Percentiles rank a stretch among this genome's conserved stretches.
phyloP scores from a whole-genome alignment of 2,113 vertebrate species.

The Empidonax alnorum region DNA sequence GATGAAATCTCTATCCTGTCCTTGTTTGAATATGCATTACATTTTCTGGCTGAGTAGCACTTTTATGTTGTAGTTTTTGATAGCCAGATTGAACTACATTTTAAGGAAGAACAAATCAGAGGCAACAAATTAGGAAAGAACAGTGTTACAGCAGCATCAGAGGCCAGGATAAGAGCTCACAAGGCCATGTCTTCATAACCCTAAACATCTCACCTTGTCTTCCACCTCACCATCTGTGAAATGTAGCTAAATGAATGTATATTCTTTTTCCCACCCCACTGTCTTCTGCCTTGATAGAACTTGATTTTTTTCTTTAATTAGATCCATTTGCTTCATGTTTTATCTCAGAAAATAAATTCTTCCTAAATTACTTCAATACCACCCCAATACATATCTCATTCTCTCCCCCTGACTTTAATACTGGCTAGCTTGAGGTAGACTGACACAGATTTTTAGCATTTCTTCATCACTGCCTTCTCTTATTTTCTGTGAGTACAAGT shows the following conservation, averaged over 20 bases:
- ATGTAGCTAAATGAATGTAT: neutral
- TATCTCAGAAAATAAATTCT: conserved; percentile 15
- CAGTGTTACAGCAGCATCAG: neutral
- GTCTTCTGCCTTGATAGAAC: neutral
- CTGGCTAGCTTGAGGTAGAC: neutral
- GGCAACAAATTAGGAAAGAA: neutral
- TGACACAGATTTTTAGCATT: neutral
- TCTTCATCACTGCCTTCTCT: neutral
- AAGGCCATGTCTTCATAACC: neutral
- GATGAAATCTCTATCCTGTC: neutral
- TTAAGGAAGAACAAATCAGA: neutral
- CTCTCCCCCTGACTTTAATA: neutral
- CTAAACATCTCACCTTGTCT: neutral
- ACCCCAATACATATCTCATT: neutral
- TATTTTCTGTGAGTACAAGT: neutral
- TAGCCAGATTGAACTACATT: neutral
- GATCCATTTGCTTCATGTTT: neutral
- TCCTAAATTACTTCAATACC: neutral
- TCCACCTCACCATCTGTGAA: conserved; percentile 6
- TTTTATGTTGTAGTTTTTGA: neutral
- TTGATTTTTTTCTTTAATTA: neutral
- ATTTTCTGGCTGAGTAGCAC: neutral
- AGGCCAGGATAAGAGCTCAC: neutral
- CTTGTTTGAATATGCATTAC: neutral
- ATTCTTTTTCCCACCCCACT: neutral